Evolutionary conservation across 2,113 vertebrate genomes (phyloP), one percentile per base, ranked within the genome.

Genomic region (Podocnemis expansa): DNA sequence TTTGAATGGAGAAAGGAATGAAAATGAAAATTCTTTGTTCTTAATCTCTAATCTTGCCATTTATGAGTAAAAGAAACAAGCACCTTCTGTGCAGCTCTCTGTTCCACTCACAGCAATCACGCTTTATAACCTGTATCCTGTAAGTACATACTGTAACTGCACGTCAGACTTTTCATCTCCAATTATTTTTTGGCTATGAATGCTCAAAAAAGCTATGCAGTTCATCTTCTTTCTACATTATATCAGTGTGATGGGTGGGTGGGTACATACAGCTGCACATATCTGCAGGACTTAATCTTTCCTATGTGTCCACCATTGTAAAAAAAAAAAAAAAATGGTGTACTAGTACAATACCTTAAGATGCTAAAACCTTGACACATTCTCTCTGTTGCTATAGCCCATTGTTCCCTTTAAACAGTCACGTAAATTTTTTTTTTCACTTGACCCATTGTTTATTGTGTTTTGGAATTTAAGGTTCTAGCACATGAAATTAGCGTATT

Each of bases 1-100:
- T 95, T 93, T 94, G 41, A 94, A 96, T 95, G 75, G 27, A 4
- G 8, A 86, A 91, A 86, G 56, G 38, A 93, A 55, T 22, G 75
- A 60, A 5, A 51, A 34, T 49, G 60, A 86, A 86, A 84, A 80
- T 45, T 45, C 78, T 88, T 82, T 51, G 31, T 67, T 76, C n/a
- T 60, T 93, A 92, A n/a, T 51, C 73, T 89, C 75, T 85, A 79
- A 87, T 85, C 45, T 92, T 91, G 38, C 24, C 12, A 0, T 1
- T 4, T 84, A 51, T 7, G 4, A 70, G n/a, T 22, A 19, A 38
- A n/a, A 70, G n/a, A 70, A 70, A n/a, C 47, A 54, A 27, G 34
- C 45, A 76, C 73, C 73, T 45, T 25, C 73, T 25, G 25, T 14
- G 25, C 12, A 24, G 41, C 38, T 45, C 70, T 12, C 22, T 75